Evolutionary conservation across 2,888 invertebrate genomes (phyloP).

Genomic region (Colostygia pectinataria): DNA sequence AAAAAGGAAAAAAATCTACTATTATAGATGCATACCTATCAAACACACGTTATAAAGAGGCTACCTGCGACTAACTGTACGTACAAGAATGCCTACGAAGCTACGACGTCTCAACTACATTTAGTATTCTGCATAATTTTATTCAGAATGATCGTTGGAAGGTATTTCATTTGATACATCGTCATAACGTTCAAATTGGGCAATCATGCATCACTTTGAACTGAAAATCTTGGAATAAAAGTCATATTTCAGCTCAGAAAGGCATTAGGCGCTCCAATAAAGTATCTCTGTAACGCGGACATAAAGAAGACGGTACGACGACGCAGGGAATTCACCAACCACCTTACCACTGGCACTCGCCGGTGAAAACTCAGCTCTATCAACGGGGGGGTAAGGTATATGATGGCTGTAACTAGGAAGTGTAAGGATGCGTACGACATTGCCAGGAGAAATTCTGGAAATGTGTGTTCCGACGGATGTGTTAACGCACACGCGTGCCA

Average conservation of each 20-base stretch:
- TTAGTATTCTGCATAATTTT: background rate
- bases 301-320: constrained; percentile 42
- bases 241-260: constrained; percentile 38
- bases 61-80: no score
- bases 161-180: constrained; percentile 11
- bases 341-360: constrained; percentile 2
- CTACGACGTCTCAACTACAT: background rate
- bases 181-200: constrained; percentile 14
- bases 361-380: constrained; percentile 4
- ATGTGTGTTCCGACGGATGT: constrained; percentile 47
- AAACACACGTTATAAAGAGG: no score
- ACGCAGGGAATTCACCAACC: constrained; percentile 39
- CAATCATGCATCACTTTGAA: constrained; percentile 24
- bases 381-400: background rate
- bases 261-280: constrained; percentile 49
- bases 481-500: constrained; percentile 40
- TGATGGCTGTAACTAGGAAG: constrained; percentile 1
- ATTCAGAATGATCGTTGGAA: constrained; percentile 1
- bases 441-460: constrained; percentile 45
- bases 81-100: background rate
- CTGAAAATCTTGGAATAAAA: constrained; percentile 27
- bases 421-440: constrained; percentile 38
- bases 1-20: no score
- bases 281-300: constrained; percentile 42
- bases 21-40: no score